Base-by-base conservation (phyloP, 1,140 invertebrate species). In the Ostrea denselamellosa region DNA sequence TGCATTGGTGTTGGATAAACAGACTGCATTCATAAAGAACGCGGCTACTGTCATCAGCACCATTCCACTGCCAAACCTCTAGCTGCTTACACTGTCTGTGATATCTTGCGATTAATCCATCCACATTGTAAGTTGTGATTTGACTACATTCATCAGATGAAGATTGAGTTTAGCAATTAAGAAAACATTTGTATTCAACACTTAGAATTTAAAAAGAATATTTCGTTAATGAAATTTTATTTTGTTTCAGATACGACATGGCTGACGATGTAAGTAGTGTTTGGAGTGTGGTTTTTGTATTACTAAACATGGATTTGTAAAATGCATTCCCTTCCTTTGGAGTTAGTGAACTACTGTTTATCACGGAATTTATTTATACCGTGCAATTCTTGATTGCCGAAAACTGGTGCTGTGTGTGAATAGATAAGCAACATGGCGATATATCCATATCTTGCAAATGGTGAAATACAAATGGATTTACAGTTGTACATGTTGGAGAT, bases 171-270 rank as follows among this genome's bases (percentile, higher is more conserved):
- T 44, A 44, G 5, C 34, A 5, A 44, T 44, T n/a, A n/a, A n/a
- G n/a, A n/a, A n/a, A n/a, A n/a, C 34, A 44, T 44, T 44, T 44
- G 34, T 44, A 44, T 44, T 44, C 34, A 44, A 44, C 34, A 44
- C 34, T 44, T 44, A 44, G 34, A 44, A 44, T 44, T 44, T 44
- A 7, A 28, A 14, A 34, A 81, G 17, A n/a, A n/a, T 14, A n/a
- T 81, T 81, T 25, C 12, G 53, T 44, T 54, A 53, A 83, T 83
- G 82, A 52, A 83, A 53, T 56, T 85, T 85, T 87, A 52, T 83
- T 85, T 34, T 85, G 19, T 88, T 90, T 54, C 89, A 90, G 89
- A 90, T 56, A n/a, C 19, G 88, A 88, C 83, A 90, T 90, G 89
- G 82, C 89, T 86, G 87, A 90, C 82, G 88, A 90, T 52, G 86